Base-by-base conservation (phyloP, 2,888 invertebrate genomes). In the Lamproptera curius region DNA sequence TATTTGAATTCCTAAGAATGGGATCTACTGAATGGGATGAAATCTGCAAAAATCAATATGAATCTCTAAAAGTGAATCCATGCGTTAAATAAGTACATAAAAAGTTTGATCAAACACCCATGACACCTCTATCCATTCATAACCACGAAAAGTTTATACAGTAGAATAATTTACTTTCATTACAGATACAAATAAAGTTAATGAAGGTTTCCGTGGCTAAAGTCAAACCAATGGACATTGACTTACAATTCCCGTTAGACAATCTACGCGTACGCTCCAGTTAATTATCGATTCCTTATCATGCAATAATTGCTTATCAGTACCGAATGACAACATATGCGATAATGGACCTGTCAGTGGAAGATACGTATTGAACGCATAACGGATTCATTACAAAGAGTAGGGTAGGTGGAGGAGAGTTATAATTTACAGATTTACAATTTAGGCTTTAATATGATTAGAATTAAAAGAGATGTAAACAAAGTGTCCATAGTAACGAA, bases 211-310 rank as follows among this genome's bases (percentile, higher is more conserved):
- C 28, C 11, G 31, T 6, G 31, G 31, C 13, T 13, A 31, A 31
- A 31, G 31, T 31, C 31, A 11, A 2, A n/a, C n/a, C 6, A 13
- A 31, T 13, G 31, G 9, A 10, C 28, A 28, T n/a, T 6, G 28
- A n/a, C n/a, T 31, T 13, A 31, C n/a, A 11, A 31, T 31, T 31
- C 13, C 11, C 31, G 3, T 20, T 31, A 13, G n/a, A n/a, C 31
- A 49, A 37, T 31, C 37, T 15, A 47, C 37, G 37, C 35, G 17
- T 43, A 49, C 39, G 43, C 48, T 49, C 48, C 6, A 49, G 48
- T 43, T 39, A 48, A 48, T 49, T 49, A 49, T 49, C 48, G 48
- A 49, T 49, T 43, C 39, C 43, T 49, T 49, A 49, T 49, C 48
- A 35, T 9, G 48, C 43, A 49, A 48, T 49, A 49, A 43, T 49